These are phyloP conservation scores for Erpornis zantholeuca DNA, from an alignment of 2,113 vertebrate genomes.

Conservation along the genomic window DNA sequence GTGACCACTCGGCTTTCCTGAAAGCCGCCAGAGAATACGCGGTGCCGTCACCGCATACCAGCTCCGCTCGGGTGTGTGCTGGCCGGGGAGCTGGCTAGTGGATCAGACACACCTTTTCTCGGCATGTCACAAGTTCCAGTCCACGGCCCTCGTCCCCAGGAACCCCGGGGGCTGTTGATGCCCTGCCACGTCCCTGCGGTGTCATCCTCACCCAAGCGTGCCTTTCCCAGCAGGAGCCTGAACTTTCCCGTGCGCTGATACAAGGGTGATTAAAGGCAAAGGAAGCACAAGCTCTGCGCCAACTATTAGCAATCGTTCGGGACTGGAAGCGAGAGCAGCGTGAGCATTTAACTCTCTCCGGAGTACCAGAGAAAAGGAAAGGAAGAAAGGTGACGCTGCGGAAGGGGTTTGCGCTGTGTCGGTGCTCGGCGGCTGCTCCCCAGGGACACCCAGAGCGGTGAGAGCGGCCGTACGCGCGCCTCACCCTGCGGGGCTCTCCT, in stretches of 20 bases:
- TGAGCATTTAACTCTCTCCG: background rate
- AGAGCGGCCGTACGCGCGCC: rapidly evolving
- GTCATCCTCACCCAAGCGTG: background rate
- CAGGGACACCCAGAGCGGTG: background rate
- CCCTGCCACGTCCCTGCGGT: background rate
- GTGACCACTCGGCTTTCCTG: background rate
- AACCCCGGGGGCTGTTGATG: background rate
- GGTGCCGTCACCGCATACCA: background rate
- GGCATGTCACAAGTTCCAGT: background rate
- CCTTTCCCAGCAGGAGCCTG: background rate
- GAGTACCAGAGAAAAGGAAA: background rate
- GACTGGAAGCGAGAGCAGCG: background rate
- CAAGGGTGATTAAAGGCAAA: background rate
- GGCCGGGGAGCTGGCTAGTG: background rate
- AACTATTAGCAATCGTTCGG: rapidly evolving
- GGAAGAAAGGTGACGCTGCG: background rate
- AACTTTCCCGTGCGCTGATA: background rate
- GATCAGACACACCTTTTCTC: constrained; percentile 20
- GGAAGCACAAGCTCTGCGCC: background rate
- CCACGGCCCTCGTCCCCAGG: background rate
- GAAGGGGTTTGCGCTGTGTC: background rate
- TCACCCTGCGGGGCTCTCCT: background rate
- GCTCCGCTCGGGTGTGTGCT: background rate
- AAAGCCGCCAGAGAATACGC: background rate
- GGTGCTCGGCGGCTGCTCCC: background rate